phyloP scores from a whole-genome alignment of 2,888 invertebrate genomes.

The Mythimna pallens region DNA sequence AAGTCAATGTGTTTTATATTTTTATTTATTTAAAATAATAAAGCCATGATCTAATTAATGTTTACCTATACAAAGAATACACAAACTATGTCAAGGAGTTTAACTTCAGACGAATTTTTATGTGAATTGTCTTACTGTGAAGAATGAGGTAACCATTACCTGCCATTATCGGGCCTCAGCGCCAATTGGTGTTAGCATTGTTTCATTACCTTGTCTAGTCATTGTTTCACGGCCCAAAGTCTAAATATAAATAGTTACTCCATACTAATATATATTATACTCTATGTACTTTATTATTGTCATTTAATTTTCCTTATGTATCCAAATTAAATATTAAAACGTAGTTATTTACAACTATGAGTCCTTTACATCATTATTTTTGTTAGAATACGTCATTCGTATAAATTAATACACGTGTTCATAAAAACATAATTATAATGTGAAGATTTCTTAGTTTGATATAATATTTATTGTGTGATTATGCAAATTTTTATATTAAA shows the following conservation, averaged over 20 bases:
- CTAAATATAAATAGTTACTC: slow-evolving; percentile 21
- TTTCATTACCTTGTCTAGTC: slow-evolving; percentile 36
- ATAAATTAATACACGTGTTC: slow-evolving; percentile 50
- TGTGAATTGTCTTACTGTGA: slow-evolving; percentile 20
- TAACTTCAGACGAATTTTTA: slow-evolving; percentile 14
- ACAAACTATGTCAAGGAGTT: slow-evolving; percentile 35
- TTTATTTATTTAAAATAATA: slow-evolving; percentile 33
- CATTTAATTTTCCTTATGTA: slow-evolving; percentile 42
- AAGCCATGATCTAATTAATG: slow-evolving; percentile 35
- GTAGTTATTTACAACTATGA: slow-evolving; percentile 39
- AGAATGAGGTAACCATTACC: slow-evolving; percentile 13
- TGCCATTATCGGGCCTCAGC: slow-evolving; percentile 12
- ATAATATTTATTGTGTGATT: slow-evolving; percentile 61
- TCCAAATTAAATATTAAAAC: slow-evolving; percentile 38
- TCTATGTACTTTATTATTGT: slow-evolving; percentile 47
- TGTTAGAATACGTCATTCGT: slow-evolving; percentile 47
- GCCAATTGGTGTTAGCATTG: slow-evolving; percentile 27
- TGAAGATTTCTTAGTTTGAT: slow-evolving; percentile 63
- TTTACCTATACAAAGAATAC: slow-evolving; percentile 35
- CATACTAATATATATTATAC: no score
- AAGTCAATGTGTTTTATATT: slow-evolving; percentile 25
- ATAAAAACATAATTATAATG: slow-evolving; percentile 55
- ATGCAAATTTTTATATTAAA: slow-evolving; percentile 63
- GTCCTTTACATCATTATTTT: slow-evolving; percentile 57
- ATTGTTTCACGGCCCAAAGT: slow-evolving; percentile 37